Percentiles rank a stretch among this genome's conserved stretches.
These are phyloP conservation scores for Oreohelix idahoensis DNA, from an alignment of 1,140 invertebrate genomes.

Conservation along the genomic window DNA sequence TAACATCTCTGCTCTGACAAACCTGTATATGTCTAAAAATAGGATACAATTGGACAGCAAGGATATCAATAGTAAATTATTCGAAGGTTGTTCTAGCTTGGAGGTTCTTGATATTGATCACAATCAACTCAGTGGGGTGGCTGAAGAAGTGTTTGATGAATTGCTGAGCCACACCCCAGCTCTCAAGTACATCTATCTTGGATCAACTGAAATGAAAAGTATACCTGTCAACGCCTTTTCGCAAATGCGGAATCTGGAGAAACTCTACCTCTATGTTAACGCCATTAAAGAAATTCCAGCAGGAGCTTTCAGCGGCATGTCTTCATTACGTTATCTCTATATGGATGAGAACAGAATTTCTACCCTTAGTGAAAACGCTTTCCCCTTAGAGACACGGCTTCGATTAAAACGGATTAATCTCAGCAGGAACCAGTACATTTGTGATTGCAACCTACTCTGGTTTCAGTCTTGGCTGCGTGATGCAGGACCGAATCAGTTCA, in stretches of 20 bases:
- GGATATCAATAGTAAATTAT: neutral
- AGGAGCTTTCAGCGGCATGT: conserved; percentile 12
- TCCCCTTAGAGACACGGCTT: neutral
- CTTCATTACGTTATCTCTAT: neutral
- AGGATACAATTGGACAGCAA: neutral
- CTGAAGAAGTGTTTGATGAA: neutral
- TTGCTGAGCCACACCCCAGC: neutral
- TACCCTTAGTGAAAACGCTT: neutral
- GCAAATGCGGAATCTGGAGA: neutral
- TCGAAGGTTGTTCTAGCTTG: neutral
- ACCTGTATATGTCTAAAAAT: conserved; percentile 21
- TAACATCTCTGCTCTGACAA: neutral
- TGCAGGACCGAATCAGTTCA: neutral
- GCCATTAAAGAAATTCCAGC: conserved; percentile 14
- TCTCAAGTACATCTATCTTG: neutral
- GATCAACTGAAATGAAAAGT: neutral
- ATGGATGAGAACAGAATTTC: conserved; percentile 20
- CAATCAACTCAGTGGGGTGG: neutral
- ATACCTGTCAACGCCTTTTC: conserved; percentile 16
- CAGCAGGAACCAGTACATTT: conserved; percentile 4
- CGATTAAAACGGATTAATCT: conserved; percentile 14
- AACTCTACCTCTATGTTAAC: conserved; percentile 19
- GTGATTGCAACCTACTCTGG: conserved; percentile 30
- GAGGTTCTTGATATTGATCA: neutral
- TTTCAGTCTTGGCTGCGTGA: conserved; percentile 25